Evolutionary conservation across 1,140 invertebrate species (phyloP), one percentile per base, ranked within the genome.

Genomic region (Steinernema khuongi): DNA sequence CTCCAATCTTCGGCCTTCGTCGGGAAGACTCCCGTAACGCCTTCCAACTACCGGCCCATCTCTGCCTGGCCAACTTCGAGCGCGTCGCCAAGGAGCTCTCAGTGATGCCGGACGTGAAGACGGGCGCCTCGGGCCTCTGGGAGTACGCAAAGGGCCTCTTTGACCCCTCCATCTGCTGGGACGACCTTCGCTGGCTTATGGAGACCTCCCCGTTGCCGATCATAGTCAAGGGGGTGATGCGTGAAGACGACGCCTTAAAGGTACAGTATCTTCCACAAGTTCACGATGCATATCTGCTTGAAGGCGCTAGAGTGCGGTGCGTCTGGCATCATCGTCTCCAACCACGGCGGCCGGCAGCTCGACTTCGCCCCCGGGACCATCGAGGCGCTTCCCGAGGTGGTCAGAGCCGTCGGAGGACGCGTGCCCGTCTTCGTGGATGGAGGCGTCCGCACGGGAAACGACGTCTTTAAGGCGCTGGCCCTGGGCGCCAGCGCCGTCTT

Each of bases 381-480:
- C 79, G 93, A 96, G 87, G 93, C 89, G 0, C 87, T 96, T 31
- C 90, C 91, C 0, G 92, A 93, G 88, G 89, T 97, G 67, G 90
- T 91, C 0, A 87, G 89, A 78, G 92, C 91, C 4, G 91, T 95
- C 1, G 77, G 88, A 87, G 88, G 90, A 41, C 89, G 90, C 81
- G 68, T 76, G 17, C 82, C 81, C 1, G 87, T 96, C 29, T 95
- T 92, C 86, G 81, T 96, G 75, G 94, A 96, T 85, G 93, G 94
- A 1, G 94, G 94, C 17, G 88, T 96, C 1, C 88, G 89, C 18
- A 89, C 90, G 81, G 94, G 94, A 17, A 91, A 91, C 32, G 93
- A 96, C 86, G 90, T 95, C 1, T 91, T 95, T 44, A 96, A 95
- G 87, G 93, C 94, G 11, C 82, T 97, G 31, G 93, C 93, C 0